Percentiles rank a stretch among this genome's conserved stretches.
These are phyloP conservation scores for Gambusia yucatana DNA, from an alignment of 2,797 vertebrate species.

Conservation along the genomic window DNA sequence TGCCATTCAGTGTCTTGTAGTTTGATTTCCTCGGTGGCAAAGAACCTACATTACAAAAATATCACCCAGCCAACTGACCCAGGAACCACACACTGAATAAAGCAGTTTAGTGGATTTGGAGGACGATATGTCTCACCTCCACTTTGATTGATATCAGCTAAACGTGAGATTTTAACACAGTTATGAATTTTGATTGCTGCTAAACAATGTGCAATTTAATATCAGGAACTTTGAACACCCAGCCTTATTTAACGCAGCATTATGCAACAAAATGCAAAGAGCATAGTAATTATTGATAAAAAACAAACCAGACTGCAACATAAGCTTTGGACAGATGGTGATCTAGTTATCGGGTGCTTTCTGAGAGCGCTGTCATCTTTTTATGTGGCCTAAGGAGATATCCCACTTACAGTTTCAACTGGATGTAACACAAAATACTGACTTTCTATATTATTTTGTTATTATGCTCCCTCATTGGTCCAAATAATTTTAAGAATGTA, in stretches of 20 bases:
- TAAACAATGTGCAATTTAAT: neutral
- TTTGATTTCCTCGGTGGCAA: conserved; percentile 60
- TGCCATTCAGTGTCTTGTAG: conserved; percentile 35
- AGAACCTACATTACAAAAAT: conserved; percentile 74
- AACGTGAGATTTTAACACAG: conserved; percentile 1
- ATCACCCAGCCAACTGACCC: conserved; percentile 58
- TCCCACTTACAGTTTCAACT: conserved; percentile 70
- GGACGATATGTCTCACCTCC: neutral
- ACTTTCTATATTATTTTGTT: conserved; percentile 7
- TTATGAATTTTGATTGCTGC: neutral
- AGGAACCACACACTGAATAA: conserved; percentile 34
- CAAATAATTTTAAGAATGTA: neutral
- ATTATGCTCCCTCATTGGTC: neutral
- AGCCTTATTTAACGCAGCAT: conserved; percentile 10
- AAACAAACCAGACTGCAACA: conserved; percentile 50
- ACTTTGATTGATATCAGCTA: conserved; percentile 10
- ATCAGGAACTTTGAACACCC: conserved; percentile 2
- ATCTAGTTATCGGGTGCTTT: conserved; percentile 66
- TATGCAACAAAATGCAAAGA: conserved; percentile 50
- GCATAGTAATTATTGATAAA: conserved; percentile 58
- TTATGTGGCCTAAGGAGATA: conserved; percentile 59
- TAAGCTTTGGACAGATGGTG: conserved; percentile 75
- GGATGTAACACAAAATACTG: conserved; percentile 62
- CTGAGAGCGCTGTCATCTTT: conserved; percentile 47
- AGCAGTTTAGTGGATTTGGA: conserved; percentile 6